Conservation (phyloP, 2,888 invertebrate genomes). For the Spilarctia lutea region DNA sequence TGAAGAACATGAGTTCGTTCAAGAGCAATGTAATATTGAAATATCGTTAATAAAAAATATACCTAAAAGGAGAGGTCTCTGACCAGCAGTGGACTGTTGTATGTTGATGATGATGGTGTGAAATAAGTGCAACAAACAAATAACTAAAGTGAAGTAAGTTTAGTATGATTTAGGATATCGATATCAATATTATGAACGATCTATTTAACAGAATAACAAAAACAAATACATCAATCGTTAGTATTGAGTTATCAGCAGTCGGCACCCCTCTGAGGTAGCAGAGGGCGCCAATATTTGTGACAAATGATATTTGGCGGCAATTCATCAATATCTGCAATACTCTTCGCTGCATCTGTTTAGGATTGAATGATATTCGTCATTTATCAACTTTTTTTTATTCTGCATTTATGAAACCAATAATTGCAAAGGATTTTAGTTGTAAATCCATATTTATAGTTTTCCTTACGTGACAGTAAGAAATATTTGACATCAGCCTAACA, state of each 20-base stretch:
- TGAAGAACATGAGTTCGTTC: constrained; percentile 2
- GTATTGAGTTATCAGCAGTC: constrained; percentile 44
- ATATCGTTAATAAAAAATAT: no score
- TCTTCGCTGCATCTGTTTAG: constrained; percentile 23
- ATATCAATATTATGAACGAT: background rate
- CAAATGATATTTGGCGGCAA: constrained; percentile 56
- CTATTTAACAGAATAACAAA: constrained; percentile 29
- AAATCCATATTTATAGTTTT: no score
- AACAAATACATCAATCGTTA: constrained; percentile 49
- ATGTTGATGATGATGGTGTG: no score
- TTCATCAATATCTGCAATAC: constrained; percentile 38
- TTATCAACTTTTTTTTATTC: constrained; percentile 13
- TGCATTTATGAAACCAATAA: background rate
- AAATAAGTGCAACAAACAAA: no score
- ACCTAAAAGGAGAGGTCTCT: no score
- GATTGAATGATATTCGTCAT: constrained; percentile 31
- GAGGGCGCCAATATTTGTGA: constrained; percentile 58
- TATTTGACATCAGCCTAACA: no score
- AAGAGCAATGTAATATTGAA: no score
- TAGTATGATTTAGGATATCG: background rate
- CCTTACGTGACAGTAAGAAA: background rate
- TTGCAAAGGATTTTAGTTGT: background rate
- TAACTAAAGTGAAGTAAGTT: background rate
- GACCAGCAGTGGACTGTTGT: no score
- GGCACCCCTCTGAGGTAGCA: constrained; percentile 32